A percentile compares a stretch with the other conserved stretches of the same genome.
Evolutionary conservation across 2,113 vertebrate genomes (phyloP).

Genomic region (Stegostoma tigrinum): DNA sequence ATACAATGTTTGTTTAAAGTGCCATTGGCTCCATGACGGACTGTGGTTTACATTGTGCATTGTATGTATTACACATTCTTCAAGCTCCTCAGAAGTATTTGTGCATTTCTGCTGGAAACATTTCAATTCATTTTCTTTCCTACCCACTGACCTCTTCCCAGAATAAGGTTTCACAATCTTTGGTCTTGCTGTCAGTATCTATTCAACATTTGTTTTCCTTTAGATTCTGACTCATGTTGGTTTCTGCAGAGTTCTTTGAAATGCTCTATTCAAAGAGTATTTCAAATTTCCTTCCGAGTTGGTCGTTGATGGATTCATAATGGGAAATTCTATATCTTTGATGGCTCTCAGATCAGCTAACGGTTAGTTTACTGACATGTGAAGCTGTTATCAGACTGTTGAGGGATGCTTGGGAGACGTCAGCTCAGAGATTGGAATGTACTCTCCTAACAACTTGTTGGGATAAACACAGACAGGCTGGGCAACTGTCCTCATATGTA

Average conservation of each 20-base stretch:
- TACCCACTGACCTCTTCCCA: neutral
- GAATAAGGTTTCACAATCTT: neutral
- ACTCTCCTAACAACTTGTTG: neutral
- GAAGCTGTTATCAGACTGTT: neutral
- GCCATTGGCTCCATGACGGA: neutral
- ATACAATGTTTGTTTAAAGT: neutral
- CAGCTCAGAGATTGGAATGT: neutral
- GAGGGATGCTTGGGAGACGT: neutral
- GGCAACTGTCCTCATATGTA: neutral
- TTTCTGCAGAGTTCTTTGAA: neutral
- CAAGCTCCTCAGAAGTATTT: neutral
- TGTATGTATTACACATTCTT: neutral
- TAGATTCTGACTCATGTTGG: constrained; percentile 10
- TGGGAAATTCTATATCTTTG: neutral
- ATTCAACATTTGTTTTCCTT: neutral
- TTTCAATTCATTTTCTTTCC: neutral
- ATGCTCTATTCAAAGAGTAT: neutral
- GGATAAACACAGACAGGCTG: neutral
- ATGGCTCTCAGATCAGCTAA: too few relatives aligned
- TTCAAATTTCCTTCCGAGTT: neutral
- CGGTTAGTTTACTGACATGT: neutral
- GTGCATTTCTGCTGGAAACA: neutral
- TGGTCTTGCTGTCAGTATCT: neutral
- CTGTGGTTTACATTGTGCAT: neutral
- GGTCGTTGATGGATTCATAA: neutral